Evolutionary conservation across 1,140 invertebrate genomes (phyloP).

Genomic region (silkworm (Bombyx mori)): ASM3026992v2 NC_085115.1:11558501-11559000

Average conservation of each 20-base stretch:
- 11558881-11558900: too few species aligned
- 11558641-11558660: slow-evolving; percentile 61
- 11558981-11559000: too few species aligned
- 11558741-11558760: not conserved
- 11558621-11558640: slow-evolving; percentile 86
- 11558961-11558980: too few species aligned
- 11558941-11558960: too few species aligned
- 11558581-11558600: slow-evolving; percentile 83
- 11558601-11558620: slow-evolving; percentile 86
- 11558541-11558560: slow-evolving; percentile 84
- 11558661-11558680: not conserved
- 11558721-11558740: not conserved
- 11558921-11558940: too few species aligned
- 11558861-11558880: too few species aligned
- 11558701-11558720: not conserved
- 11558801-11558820: too few species aligned
- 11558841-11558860: too few species aligned
- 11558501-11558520: slow-evolving; percentile 67
- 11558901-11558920: too few species aligned
- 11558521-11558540: slow-evolving; percentile 73
- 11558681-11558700: not conserved
- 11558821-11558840: too few species aligned
- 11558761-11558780: too few species aligned
- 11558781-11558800: too few species aligned
- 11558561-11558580: slow-evolving; percentile 84